Evolutionary conservation across 2,888 invertebrate species (phyloP), one percentile per base, ranked within the genome.

Genomic region (Miltochrista miniata): DNA sequence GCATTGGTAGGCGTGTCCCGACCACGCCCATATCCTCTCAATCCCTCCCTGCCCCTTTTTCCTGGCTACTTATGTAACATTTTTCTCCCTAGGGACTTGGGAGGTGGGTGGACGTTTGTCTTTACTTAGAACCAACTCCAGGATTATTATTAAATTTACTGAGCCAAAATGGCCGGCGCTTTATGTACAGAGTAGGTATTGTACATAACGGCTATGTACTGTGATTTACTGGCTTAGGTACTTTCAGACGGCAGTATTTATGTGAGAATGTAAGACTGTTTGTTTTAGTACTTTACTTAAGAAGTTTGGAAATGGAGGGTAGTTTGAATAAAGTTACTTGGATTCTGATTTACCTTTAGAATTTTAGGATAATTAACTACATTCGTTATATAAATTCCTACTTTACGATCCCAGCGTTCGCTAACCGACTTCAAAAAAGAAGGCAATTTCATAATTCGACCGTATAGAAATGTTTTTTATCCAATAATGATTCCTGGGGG

Each of bases 101-200:
- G 83, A 73, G 82, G 80, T 60, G 81, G 83, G 84, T 77, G 83
- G 79, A 76, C 81, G 77, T 80, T 83, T 81, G 76, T 82, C 83
- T 83, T 79, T 72, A 70, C 72, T 68, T 70, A 68, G 66, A 70
- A 74, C n/a, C n/a, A n/a, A n/a, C 70, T 64, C 74, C 69, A 80
- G 80, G 18, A 24, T 24, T 24, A 79, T 87, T 87, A 89, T 87
- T 87, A 85, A 87, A 87, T 86, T 81, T 81, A 82, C 79, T 62
- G 74, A 73, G 71, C 56, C 67, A 79, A 79, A 72, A 81, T 81
- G 81, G 82, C 79, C 61, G 76, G 49, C 64, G 46, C 55, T 72
- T 67, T 68, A 68, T 57, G 38, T 57, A 49, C 45, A 40, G 38
- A 13, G 9, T 47, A 54, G 61, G 46, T 65, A 61, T 51, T 68